Conservation (phyloP, 2,797 vertebrate genomes). For the Benthosema pterotum region DNA sequence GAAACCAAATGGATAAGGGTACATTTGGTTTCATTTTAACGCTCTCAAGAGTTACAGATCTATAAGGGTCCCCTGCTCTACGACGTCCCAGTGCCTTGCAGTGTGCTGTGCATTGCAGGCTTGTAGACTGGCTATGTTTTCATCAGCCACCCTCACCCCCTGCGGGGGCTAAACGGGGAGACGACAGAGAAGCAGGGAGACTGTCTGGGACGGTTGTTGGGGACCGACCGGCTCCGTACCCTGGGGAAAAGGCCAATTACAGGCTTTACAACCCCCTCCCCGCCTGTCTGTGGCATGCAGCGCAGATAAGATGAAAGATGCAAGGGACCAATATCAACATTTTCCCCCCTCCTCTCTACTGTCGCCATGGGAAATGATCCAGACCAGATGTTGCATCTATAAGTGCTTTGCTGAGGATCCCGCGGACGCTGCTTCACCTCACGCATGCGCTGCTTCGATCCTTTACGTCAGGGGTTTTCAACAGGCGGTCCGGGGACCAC, state of each 20-base stretch:
- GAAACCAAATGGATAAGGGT: no score
- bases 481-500: no score
- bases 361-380: constrained; percentile 45
- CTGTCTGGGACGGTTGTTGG: constrained; percentile 67
- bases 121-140: no score
- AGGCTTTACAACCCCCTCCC: constrained; percentile 58
- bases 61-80: no score
- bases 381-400: constrained; percentile 57
- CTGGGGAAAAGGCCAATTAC: constrained; percentile 70
- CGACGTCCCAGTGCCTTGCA: no score
- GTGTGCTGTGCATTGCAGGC: no score
- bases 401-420: constrained; percentile 23
- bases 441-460: constrained; percentile 2
- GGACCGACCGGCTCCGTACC: constrained; percentile 67
- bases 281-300: constrained; percentile 67
- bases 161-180: constrained; percentile 33
- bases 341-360: constrained; percentile 29
- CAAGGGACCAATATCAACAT: constrained; percentile 55
- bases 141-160: background rate
- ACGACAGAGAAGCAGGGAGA: constrained; percentile 40
- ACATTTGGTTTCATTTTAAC: no score
- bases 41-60: no score
- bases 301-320: constrained; percentile 72
- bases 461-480: no score
- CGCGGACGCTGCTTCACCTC: constrained; percentile 5